Percentiles rank a stretch among this genome's conserved stretches.
Evolutionary conservation across 2,113 vertebrate species (phyloP).

Genomic region (Pseudonaja textilis): DNA sequence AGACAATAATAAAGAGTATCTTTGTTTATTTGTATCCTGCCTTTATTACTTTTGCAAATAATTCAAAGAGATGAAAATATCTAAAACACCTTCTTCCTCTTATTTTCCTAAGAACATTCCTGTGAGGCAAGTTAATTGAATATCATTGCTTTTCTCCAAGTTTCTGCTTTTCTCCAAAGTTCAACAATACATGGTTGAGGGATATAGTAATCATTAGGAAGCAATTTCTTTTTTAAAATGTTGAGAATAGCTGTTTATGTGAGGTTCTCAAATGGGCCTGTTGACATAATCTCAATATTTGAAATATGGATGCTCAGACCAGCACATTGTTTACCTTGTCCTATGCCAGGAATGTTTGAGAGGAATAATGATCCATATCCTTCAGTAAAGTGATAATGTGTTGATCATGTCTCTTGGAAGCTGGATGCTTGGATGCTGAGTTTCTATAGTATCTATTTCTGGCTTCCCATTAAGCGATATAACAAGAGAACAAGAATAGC

Average conservation of each 20-base stretch:
- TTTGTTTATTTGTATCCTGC: not conserved
- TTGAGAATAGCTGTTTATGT: not conserved
- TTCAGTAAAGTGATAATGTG: not conserved
- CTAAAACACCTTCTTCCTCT: not conserved
- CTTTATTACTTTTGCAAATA: not conserved
- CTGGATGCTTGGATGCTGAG: not conserved
- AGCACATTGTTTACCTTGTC: not conserved
- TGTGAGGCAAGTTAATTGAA: not conserved
- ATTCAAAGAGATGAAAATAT: not conserved
- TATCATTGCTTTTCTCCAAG: not conserved
- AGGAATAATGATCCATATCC: not conserved
- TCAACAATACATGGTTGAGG: not conserved
- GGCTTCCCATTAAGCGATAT: not conserved
- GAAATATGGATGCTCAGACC: not conserved
- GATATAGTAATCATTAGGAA: not conserved
- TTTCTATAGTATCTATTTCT: not conserved
- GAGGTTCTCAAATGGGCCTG: not conserved
- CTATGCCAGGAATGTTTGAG: not conserved
- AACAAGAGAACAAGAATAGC: not conserved
- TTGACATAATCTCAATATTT: not conserved
- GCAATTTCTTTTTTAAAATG: not conserved
- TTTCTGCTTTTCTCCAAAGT: not conserved
- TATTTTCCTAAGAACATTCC: not conserved
- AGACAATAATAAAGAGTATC: not conserved
- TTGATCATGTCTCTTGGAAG: not conserved